These are phyloP conservation scores for Alcedo atthis DNA, from an alignment of 2,797 vertebrate species.

Conservation along the genomic window DNA sequence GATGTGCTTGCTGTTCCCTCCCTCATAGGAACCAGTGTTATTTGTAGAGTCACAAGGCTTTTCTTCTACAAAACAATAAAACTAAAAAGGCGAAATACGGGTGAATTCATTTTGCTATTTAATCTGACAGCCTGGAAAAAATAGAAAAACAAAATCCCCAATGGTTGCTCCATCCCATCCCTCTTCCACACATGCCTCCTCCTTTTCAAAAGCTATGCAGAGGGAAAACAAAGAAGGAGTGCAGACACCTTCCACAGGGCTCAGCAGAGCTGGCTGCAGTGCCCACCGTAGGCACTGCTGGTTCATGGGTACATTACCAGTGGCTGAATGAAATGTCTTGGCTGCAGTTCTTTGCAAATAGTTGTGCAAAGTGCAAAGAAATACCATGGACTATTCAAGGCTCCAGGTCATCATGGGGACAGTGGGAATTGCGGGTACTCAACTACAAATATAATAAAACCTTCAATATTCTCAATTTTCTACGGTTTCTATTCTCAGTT, in stretches of 20 bases:
- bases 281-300: neutral
- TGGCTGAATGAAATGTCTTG: accelerated
- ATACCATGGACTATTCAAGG: accelerated
- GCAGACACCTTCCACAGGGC: neutral
- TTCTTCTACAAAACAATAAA: neutral
- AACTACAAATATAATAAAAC: neutral
- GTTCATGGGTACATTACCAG: neutral
- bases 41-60: neutral
- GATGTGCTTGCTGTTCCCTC: neutral
- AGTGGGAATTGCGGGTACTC: neutral
- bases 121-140: neutral
- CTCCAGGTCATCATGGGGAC: accelerated
- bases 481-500: neutral
- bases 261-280: neutral
- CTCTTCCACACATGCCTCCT: neutral
- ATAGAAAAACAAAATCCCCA: neutral
- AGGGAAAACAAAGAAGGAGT: neutral
- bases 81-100: neutral
- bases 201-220: neutral
- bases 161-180: neutral
- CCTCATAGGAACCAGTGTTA: neutral
- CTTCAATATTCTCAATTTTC: neutral
- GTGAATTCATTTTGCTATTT: neutral
- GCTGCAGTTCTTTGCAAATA: neutral
- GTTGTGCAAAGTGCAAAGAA: neutral